A percentile compares a stretch with the other conserved stretches of the same genome.
phyloP scores from a whole-genome alignment of 2,888 invertebrate genomes.

The Hipparchia semele region DNA sequence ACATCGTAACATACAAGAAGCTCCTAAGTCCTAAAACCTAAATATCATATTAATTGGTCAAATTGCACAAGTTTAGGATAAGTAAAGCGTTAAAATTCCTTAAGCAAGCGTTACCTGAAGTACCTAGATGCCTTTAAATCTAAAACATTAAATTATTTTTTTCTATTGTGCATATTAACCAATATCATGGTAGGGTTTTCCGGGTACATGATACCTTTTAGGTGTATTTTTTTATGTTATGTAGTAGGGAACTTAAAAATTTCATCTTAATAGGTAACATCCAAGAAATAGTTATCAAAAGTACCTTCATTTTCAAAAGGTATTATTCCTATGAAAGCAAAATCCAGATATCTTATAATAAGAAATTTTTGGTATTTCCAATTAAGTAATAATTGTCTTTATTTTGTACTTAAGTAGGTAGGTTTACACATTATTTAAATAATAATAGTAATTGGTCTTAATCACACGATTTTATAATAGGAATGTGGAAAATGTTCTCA shows the following conservation, averaged over 20 bases:
- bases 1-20: constrained; percentile 47
- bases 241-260: too few relatives aligned
- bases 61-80: constrained; percentile 56
- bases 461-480: background rate
- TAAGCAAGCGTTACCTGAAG: constrained; percentile 48
- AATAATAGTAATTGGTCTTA: constrained; percentile 8
- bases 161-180: background rate
- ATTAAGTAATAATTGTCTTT: constrained; percentile 5
- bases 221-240: too few relatives aligned
- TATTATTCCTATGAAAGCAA: background rate
- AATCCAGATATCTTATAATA: background rate
- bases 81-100: constrained; percentile 66
- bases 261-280: too few relatives aligned
- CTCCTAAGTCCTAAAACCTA: constrained; percentile 38
- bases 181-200: background rate
- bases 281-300: too few relatives aligned
- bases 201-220: background rate
- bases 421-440: background rate
- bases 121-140: background rate
- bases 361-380: too few relatives aligned
- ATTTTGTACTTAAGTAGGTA: background rate
- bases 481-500: background rate
- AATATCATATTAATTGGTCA: constrained; percentile 67
- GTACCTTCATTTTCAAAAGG: background rate
- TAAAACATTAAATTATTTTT: background rate